Conservation (phyloP, 2,888 invertebrate species). For the Omphaloscelis lunosa region DNA sequence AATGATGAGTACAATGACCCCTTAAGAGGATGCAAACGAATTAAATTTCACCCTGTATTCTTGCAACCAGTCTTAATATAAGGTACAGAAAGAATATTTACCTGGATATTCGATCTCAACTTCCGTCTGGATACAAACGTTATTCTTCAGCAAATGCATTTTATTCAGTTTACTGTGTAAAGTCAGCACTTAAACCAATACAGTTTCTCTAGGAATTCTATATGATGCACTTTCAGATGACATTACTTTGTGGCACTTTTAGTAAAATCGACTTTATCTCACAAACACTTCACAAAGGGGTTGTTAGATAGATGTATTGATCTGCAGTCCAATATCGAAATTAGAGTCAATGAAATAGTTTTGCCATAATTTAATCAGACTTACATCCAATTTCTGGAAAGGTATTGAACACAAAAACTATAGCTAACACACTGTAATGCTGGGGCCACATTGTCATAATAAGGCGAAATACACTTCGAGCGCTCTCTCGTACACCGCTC, state of each 20-base stretch:
- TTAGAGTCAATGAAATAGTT: background rate
- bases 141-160: constrained; percentile 37
- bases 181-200: background rate
- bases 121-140: background rate
- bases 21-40: too few relatives aligned
- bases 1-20: too few relatives aligned
- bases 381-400: background rate
- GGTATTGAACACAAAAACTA: background rate
- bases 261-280: background rate
- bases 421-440: background rate
- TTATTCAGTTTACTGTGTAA: background rate
- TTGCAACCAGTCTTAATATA: background rate
- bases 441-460: too few relatives aligned
- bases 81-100: constrained; percentile 10
- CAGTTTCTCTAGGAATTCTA: background rate
- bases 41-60: background rate
- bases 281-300: background rate
- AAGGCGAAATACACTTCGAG: too few relatives aligned
- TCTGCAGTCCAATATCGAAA: background rate
- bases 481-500: too few relatives aligned
- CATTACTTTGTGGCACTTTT: background rate
- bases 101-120: constrained; percentile 27
- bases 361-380: background rate
- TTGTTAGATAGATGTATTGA: background rate
- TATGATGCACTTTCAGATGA: constrained; percentile 3